These are phyloP conservation scores for Tor tambroides DNA, from an alignment of 2,113 vertebrate genomes.

Conservation along the genomic window DNA sequence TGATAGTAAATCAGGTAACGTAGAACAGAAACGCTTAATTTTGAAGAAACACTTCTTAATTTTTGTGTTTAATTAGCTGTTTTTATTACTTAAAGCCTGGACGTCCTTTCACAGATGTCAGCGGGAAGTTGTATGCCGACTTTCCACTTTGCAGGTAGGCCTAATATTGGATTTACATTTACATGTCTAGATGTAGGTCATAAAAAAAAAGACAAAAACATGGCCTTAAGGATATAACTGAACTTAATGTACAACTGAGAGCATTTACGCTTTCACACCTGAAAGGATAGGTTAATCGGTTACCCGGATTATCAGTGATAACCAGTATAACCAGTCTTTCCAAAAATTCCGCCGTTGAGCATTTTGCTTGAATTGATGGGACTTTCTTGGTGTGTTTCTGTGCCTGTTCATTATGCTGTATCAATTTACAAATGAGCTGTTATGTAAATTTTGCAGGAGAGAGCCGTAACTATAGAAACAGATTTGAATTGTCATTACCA, in stretches of 20 bases:
- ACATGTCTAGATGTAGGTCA: background rate
- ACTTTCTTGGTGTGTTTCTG: background rate
- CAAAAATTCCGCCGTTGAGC: background rate
- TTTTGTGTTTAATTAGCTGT: background rate
- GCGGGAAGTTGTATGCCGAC: background rate
- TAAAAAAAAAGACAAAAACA: background rate
- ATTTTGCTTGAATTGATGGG: background rate
- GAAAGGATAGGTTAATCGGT: background rate
- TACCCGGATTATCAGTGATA: constrained; percentile 14
- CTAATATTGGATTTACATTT: background rate
- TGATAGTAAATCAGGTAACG: background rate
- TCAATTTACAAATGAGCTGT: background rate
- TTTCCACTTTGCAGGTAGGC: background rate
- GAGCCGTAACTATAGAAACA: constrained; percentile 22
- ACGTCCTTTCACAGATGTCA: background rate
- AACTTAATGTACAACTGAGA: background rate
- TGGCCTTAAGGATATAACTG: background rate
- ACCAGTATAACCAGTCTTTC: background rate
- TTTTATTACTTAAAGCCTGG: background rate
- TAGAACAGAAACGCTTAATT: background rate
- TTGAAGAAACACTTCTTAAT: background rate
- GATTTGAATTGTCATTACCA: background rate
- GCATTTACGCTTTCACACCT: background rate
- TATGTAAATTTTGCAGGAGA: background rate
- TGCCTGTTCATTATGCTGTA: background rate